phyloP scores from a whole-genome alignment of 2,888 invertebrate genomes.

The Drosophila mercatorum region DNA sequence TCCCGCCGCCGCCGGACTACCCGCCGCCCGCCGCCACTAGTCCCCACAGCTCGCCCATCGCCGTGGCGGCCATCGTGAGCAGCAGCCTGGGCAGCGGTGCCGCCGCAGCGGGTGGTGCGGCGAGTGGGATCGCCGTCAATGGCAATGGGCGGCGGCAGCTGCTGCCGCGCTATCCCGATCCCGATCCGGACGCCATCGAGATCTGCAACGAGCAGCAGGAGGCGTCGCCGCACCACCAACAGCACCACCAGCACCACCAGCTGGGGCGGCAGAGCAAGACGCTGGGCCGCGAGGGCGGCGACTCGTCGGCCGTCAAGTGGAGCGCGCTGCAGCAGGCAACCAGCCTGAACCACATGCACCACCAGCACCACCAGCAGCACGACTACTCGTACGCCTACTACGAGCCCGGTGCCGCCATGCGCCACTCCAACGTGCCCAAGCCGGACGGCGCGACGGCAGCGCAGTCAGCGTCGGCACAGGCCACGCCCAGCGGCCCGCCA shows the following conservation, averaged over 20 bases:
- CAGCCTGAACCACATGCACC: constrained; percentile 61
- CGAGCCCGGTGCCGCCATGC: constrained; percentile 88
- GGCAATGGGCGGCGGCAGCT: constrained; percentile 70
- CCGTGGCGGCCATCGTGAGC: constrained; percentile 42
- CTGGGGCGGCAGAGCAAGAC: constrained; percentile 58
- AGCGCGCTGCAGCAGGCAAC: constrained; percentile 59
- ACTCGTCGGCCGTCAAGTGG: constrained; percentile 47
- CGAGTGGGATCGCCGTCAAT: constrained; percentile 18
- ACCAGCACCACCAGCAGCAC: constrained; percentile 78
- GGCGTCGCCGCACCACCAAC: constrained; percentile 51
- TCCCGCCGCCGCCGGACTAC: constrained; percentile 90
- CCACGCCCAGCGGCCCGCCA: constrained; percentile 71
- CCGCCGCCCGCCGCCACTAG: constrained; percentile 76
- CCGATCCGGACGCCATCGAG: constrained; percentile 84
- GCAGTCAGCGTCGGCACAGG: constrained; percentile 11
- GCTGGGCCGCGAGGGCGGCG: constrained; percentile 46
- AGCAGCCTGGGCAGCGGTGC: constrained; percentile 18
- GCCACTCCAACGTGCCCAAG: constrained; percentile 88
- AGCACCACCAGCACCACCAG: constrained; percentile 34
- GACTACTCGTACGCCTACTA: constrained; percentile 95
- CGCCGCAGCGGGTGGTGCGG: neutral
- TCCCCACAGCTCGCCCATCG: constrained; percentile 37
- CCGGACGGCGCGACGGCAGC: constrained; percentile 74
- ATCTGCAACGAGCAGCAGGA: constrained; percentile 82
- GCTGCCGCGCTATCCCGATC: constrained; percentile 79